A percentile compares a stretch with the other conserved stretches of the same genome.
Evolutionary conservation across 2,113 vertebrate genomes (phyloP).

Genomic region (Megaceryle maxima): DNA sequence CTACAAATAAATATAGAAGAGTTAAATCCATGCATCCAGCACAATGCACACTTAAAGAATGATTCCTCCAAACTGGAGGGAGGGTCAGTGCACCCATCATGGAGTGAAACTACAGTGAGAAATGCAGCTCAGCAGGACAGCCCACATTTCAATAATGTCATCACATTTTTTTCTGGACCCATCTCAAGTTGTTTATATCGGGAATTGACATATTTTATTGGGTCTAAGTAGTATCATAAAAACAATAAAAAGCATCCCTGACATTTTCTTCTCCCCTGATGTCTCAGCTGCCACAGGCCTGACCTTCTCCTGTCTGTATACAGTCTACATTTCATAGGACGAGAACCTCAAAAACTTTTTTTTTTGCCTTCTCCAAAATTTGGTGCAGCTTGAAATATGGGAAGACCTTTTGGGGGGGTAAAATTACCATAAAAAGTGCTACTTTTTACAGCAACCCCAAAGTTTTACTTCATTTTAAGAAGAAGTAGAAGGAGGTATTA

Average conservation of each 20-base stretch:
- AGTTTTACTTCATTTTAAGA: background rate
- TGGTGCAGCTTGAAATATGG: background rate
- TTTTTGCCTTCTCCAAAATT: background rate
- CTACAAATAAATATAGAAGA: background rate
- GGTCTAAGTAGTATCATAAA: slow-evolving; percentile 52
- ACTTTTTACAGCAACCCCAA: background rate
- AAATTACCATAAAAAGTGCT: background rate
- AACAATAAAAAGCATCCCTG: slow-evolving; percentile 51
- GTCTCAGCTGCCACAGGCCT: background rate
- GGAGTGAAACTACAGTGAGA: background rate
- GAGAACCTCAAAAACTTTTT: background rate
- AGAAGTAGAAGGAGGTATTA: background rate
- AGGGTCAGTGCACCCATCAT: background rate
- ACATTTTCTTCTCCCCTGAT: slow-evolving; percentile 49
- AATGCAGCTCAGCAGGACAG: background rate
- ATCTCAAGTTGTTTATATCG: slow-evolving; percentile 37
- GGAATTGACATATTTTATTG: slow-evolving; percentile 55
- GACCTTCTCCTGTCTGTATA: slow-evolving; percentile 42
- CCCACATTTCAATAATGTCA: background rate
- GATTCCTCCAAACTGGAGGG: background rate
- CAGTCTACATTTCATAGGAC: slow-evolving; percentile 16
- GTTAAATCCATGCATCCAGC: background rate
- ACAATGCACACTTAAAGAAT: background rate
- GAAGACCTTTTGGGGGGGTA: background rate
- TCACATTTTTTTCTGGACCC: background rate